Base-by-base conservation (phyloP, 1,140 invertebrate species). In the Scylla paramamosain region DNA sequence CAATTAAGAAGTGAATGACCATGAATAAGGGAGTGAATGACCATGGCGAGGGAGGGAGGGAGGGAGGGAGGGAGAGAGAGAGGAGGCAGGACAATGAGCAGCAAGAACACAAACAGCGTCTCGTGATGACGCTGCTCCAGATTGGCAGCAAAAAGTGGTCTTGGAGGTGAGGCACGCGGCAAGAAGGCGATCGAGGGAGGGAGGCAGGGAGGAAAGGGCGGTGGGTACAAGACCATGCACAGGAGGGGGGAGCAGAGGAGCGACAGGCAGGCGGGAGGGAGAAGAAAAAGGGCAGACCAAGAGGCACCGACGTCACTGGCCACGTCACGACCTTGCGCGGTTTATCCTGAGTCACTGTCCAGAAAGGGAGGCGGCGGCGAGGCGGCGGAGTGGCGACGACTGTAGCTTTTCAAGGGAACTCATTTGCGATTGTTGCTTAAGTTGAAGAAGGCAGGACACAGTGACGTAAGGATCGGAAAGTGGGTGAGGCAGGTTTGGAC, bases 41-140 rank as follows among this genome's bases (percentile, higher is more conserved):
- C 12, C 6, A 77, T 25, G n/a, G 67, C 4, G 20, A 77, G 25
- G n/a, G 67, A 77, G 16, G n/a, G 67, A 91, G 45, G 46, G 89
- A 91, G 89, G 46, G 89, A 90, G 88, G 46, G 88, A 90, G 88
- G 46, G 88, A 90, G 88, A 90, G 88, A 90, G 88, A 91, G 89
- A 46, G 31, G 14, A 12, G 25, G 25, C 67, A n/a, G n/a, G 67
- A n/a, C n/a, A 77, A n/a, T 77, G 25, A 77, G n/a, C 67, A 7
- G 67, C 67, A 77, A 20, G 67, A n/a, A 77, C 20, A 77, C 6
- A 77, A 77, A 77, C 20, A 77, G 1, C 3, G 25, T 20, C 67
- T n/a, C 67, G 20, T 25, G n/a, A 20, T n/a, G 20, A n/a, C 67
- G 16, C 67, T 77, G 67, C 67, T 77, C 67, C 67, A 77, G 67